Evolutionary conservation across 2,797 vertebrate species (phyloP).

Genomic region (Taenioides sp.): DNA sequence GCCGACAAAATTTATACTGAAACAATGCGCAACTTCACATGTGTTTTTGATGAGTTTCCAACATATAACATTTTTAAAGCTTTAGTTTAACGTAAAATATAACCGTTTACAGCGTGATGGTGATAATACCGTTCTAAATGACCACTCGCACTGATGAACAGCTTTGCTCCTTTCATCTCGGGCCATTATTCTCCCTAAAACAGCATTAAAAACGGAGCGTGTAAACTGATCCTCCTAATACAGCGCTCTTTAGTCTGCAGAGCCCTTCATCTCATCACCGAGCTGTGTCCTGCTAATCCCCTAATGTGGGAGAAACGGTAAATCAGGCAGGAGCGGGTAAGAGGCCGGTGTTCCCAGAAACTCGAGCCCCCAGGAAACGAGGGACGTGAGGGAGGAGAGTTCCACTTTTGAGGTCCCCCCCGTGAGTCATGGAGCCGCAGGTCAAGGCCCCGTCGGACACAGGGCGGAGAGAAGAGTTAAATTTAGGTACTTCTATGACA

Average conservation of each 20-base stretch:
- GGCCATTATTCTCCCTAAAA: background rate
- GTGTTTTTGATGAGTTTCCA: background rate
- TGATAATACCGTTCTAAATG: background rate
- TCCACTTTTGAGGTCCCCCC: conserved; percentile 36
- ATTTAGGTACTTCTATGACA: conserved; percentile 48
- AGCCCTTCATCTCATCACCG: conserved; percentile 12
- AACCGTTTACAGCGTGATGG: background rate
- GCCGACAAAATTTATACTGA: too few species aligned
- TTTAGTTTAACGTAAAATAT: background rate
- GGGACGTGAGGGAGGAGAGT: conserved; percentile 46
- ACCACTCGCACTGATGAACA: background rate
- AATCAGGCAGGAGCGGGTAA: conserved; percentile 18
- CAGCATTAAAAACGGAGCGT: background rate
- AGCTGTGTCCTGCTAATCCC: conserved; percentile 14
- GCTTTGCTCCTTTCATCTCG: conserved; percentile 2
- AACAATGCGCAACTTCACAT: background rate
- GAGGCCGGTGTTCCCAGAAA: conserved; percentile 51
- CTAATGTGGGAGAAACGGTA: conserved; percentile 20
- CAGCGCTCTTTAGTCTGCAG: conserved; percentile 18
- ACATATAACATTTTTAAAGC: background rate
- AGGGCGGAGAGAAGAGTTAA: conserved; percentile 29
- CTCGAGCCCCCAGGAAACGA: conserved; percentile 22
- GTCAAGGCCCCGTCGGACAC: conserved; percentile 20
- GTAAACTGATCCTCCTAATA: background rate
- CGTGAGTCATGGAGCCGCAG: conserved; percentile 61